These are phyloP conservation scores for Oryzias dopingdopingensis DNA, from an alignment of 2,797 vertebrate genomes.

Conservation along the genomic window DNA sequence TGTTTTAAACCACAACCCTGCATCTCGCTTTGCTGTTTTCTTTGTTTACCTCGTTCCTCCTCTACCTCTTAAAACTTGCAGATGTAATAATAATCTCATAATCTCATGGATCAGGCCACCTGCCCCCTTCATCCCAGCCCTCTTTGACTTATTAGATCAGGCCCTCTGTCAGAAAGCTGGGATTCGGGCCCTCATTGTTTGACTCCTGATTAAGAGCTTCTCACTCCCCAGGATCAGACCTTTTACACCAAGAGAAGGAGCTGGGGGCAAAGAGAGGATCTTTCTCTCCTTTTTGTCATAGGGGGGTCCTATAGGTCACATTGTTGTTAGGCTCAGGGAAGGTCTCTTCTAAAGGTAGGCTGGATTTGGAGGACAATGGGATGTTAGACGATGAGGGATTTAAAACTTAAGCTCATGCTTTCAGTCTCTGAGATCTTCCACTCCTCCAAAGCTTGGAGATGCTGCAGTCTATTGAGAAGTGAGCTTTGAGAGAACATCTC, in stretches of 20 bases:
- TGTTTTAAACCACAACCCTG: neutral
- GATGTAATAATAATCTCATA: conserved; percentile 54
- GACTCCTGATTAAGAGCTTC: conserved; percentile 81
- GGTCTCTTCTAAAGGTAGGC: conserved; percentile 64
- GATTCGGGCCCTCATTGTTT: conserved; percentile 75
- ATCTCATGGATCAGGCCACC: conserved; percentile 61
- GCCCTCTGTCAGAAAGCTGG: conserved; percentile 62
- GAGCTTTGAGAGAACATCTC: neutral
- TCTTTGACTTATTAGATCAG: conserved; percentile 76
- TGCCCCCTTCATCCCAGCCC: conserved; percentile 21
- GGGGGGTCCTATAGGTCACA: conserved; percentile 67
- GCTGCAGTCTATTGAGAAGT: conserved; percentile 13
- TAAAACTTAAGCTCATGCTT: conserved; percentile 57
- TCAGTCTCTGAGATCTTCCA: conserved; percentile 23
- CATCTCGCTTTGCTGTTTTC: neutral
- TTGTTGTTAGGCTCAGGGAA: conserved; percentile 69
- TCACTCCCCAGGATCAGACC: conserved; percentile 69
- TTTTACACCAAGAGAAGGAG: conserved; percentile 41
- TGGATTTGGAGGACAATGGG: conserved; percentile 71
- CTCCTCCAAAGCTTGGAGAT: conserved; percentile 12
- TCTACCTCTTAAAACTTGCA: conserved; percentile 7
- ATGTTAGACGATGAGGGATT: conserved; percentile 74
- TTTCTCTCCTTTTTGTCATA: conserved; percentile 54
- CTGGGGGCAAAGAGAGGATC: conserved; percentile 49
- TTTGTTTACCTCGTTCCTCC: conserved; percentile 7